These are phyloP conservation scores for Cacoxenus indagator DNA, from an alignment of 2,888 invertebrate genomes.

Conservation along the genomic window DNA sequence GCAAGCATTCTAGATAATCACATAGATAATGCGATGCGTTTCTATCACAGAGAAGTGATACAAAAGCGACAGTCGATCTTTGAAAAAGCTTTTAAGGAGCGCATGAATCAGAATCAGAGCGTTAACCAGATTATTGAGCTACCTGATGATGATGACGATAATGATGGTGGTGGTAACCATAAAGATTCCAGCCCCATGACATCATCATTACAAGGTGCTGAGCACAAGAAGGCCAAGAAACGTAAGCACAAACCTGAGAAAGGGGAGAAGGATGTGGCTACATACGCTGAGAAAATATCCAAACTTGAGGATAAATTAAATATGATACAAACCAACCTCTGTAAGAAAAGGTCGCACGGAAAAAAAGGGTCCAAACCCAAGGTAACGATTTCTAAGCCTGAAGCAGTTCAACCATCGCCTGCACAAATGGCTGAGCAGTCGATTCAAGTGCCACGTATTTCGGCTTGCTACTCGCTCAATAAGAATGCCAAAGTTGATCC, in stretches of 20 bases:
- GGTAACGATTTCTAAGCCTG: too few relatives aligned
- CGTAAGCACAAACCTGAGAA: conserved; percentile 28
- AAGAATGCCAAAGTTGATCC: not conserved
- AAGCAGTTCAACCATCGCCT: not conserved
- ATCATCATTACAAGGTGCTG: not conserved
- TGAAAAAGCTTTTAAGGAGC: not conserved
- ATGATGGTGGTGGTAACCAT: conserved; percentile 6
- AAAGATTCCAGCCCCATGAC: conserved; percentile 1
- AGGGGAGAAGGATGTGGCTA: conserved; percentile 26
- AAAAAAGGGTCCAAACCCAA: too few relatives aligned
- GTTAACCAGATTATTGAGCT: conserved; percentile 43
- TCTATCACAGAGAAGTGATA: conserved; percentile 53
- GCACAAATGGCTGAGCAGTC: not conserved
- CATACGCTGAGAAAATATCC: not conserved
- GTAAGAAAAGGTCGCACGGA: not conserved
- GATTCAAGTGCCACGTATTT: conserved; percentile 58
- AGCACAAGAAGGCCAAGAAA: not conserved
- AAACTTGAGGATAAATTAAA: not conserved
- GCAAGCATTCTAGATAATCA: conserved; percentile 49
- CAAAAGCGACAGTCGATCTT: conserved; percentile 37
- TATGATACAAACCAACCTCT: not conserved
- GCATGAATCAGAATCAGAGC: not conserved
- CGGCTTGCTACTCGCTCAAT: conserved; percentile 59
- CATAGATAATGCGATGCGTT: conserved; percentile 55
- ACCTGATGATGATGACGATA: conserved; percentile 47